phyloP scores from a whole-genome alignment of 2,113 vertebrate species.

The Seriola rivoliana region DNA sequence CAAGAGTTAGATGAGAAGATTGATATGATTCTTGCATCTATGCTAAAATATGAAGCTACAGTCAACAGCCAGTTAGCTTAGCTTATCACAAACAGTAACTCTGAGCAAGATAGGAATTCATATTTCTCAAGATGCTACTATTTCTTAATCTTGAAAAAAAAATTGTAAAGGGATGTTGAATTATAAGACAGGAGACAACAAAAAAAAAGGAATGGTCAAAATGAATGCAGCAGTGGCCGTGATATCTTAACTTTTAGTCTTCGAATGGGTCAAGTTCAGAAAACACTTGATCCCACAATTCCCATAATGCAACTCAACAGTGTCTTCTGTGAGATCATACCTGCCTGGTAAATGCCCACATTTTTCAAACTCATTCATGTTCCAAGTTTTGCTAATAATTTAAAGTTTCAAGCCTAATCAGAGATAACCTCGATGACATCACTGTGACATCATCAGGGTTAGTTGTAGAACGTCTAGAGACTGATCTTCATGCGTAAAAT shows the following conservation, averaged over 20 bases:
- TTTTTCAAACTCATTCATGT: background rate
- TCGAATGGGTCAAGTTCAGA: background rate
- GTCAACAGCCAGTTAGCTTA: no score
- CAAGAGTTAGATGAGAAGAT: no score
- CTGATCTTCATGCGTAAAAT: no score
- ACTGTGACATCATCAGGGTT: background rate
- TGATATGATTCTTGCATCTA: no score
- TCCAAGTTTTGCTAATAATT: background rate
- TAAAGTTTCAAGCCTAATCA: background rate
- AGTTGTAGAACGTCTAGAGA: no score
- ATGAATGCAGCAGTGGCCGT: background rate
- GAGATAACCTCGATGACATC: background rate
- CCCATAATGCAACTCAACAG: background rate
- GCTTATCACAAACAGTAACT: no score
- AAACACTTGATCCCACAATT: background rate
- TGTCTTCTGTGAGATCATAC: background rate
- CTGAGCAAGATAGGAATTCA: no score
- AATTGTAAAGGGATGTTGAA: no score
- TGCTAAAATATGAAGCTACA: no score
- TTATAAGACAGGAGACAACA: no score
- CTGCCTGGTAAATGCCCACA: background rate
- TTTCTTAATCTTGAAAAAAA: no score
- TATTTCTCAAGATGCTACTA: no score
- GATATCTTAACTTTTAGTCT: background rate
- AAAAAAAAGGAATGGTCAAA: background rate